A percentile compares a stretch with the other conserved stretches of the same genome.
These are phyloP conservation scores for Eupristina koningsbergeri DNA, from an alignment of 1,140 invertebrate genomes.

Conservation along the genomic window DNA sequence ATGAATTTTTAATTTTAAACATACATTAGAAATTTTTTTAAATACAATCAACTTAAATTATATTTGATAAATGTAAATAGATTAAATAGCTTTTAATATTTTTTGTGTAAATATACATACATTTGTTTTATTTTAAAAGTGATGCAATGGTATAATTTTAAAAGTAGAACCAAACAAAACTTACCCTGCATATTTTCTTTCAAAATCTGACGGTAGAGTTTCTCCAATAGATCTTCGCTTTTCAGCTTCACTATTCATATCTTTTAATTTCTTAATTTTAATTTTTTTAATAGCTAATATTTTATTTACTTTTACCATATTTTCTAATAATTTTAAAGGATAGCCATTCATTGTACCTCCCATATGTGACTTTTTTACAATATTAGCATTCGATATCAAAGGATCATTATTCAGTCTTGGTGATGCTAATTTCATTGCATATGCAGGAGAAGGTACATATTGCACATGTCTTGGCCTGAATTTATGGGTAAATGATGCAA, in stretches of 20 bases:
- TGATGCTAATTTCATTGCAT: constrained; percentile 72
- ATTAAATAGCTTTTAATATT: too few species aligned
- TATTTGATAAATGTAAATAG: too few species aligned
- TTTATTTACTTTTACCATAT: constrained; percentile 90
- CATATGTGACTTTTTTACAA: constrained; percentile 68
- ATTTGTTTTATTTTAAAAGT: too few species aligned
- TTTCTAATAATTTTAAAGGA: constrained; percentile 87
- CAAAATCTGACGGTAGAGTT: constrained; percentile 87
- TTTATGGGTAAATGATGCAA: constrained; percentile 88
- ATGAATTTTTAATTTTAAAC: too few species aligned
- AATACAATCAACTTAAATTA: too few species aligned
- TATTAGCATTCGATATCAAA: constrained; percentile 73
- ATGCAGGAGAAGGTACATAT: constrained; percentile 75
- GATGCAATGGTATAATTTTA: neutral
- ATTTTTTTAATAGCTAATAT: constrained; percentile 87
- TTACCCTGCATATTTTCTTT: constrained; percentile 87
- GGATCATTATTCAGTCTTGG: constrained; percentile 75
- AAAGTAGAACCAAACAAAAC: too few species aligned
- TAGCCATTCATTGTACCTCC: constrained; percentile 84
- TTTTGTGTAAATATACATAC: too few species aligned
- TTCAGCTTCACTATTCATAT: constrained; percentile 94
- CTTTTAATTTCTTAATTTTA: constrained; percentile 85
- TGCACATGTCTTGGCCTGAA: constrained; percentile 81
- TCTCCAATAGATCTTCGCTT: constrained; percentile 86
- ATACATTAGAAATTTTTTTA: too few species aligned